phyloP scores from a whole-genome alignment of 2,888 invertebrate genomes.

The Ceratothoa steindachneri region DNA sequence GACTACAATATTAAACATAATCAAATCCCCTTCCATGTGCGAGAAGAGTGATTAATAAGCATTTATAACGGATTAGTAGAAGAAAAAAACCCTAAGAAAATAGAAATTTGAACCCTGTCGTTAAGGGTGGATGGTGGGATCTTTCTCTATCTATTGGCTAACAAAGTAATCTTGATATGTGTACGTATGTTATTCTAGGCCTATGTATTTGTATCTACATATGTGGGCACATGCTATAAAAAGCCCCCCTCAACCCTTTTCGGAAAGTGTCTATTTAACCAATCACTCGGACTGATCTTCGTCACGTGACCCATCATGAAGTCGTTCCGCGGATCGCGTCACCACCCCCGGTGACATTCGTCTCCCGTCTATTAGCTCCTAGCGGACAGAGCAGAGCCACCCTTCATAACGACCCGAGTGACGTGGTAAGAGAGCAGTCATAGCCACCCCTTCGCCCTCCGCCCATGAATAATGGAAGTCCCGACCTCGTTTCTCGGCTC shows the following conservation, averaged over 20 bases:
- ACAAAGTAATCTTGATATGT: too few species aligned
- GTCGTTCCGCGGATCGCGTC: not conserved
- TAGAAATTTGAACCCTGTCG: too few species aligned
- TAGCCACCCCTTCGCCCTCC: not conserved
- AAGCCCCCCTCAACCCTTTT: not conserved
- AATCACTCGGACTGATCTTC: not conserved
- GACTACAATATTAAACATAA: too few species aligned
- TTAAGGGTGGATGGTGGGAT: too few species aligned
- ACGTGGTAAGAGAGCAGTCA: not conserved
- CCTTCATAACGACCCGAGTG: not conserved
- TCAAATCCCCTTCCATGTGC: too few species aligned
- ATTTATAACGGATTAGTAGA: too few species aligned
- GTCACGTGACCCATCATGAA: not conserved
- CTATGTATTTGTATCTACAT: conserved; percentile 9
- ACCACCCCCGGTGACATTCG: not conserved
- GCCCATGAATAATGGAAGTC: not conserved
- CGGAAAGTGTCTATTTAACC: not conserved
- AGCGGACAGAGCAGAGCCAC: not conserved
- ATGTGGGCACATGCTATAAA: not conserved
- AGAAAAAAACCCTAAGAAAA: too few species aligned
- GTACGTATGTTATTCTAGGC: not conserved
- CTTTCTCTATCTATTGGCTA: too few species aligned
- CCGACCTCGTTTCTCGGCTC: too few species aligned
- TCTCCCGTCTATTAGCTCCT: not conserved
- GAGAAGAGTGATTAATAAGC: too few species aligned